Percentiles rank a stretch among this genome's conserved stretches.
Evolutionary conservation across 64 coral and sea anemone genomes (phyloP).

Genomic region (Montipora foliosa): DNA sequence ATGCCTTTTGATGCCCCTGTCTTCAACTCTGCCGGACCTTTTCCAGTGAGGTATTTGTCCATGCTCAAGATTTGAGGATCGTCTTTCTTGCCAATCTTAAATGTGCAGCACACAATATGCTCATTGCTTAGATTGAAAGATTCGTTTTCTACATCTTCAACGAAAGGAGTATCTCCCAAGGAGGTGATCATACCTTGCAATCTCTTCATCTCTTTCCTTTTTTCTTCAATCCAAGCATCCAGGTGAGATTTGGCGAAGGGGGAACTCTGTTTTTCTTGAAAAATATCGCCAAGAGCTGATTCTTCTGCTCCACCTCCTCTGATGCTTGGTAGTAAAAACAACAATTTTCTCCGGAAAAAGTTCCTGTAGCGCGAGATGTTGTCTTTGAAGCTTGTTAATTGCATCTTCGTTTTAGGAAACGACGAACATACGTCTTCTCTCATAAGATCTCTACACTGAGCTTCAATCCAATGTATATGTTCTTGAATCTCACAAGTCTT

Average conservation of each 20-base stretch:
- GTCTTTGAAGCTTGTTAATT: not conserved
- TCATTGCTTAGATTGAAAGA: not conserved
- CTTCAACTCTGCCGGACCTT: not conserved
- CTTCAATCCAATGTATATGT: not conserved
- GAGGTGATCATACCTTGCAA: conserved; percentile 1
- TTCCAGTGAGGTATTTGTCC: conserved; percentile 23
- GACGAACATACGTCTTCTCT: conserved; percentile 10
- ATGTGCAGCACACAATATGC: conserved; percentile 54
- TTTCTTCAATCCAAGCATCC: conserved; percentile 29
- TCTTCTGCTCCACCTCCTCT: conserved; percentile 47
- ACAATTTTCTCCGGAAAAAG: conserved; percentile 14
- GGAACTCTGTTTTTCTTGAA: conserved; percentile 45
- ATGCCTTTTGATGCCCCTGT: not conserved
- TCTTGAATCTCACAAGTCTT: conserved; percentile 21
- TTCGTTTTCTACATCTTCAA: conserved; percentile 65
- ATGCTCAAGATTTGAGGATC: conserved; percentile 32
- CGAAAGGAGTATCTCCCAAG: conserved; percentile 32
- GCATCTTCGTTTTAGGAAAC: conserved; percentile 10
- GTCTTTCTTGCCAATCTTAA: conserved; percentile 26
- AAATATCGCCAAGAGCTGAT: conserved; percentile 6
- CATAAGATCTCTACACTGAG: conserved; percentile 36
- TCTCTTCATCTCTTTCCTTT: conserved; percentile 41
- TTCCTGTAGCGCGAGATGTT: not conserved
- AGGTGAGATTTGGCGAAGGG: conserved; percentile 30
- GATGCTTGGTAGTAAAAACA: conserved; percentile 31